phyloP scores from a whole-genome alignment of 53 echinoderm and acorn worm genomes.

The Astropecten irregularis region DNA sequence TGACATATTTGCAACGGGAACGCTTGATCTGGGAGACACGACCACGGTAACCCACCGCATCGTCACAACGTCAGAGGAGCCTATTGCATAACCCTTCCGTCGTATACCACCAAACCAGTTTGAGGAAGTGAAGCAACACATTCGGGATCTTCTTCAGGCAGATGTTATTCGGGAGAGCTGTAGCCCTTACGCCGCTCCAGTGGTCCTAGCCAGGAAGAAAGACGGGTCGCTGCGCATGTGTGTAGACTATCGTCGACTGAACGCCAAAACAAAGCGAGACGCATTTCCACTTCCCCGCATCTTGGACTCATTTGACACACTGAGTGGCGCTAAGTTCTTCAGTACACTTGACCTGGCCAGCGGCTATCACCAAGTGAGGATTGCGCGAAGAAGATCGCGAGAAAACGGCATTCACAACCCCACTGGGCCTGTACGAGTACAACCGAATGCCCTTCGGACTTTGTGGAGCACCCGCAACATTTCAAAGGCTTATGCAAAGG shows the following conservation, averaged over 20 bases:
- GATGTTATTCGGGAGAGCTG: slow-evolving; percentile 53
- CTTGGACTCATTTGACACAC: neutral
- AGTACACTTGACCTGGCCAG: too few species aligned
- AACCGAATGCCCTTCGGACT: neutral
- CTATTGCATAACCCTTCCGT: slow-evolving; percentile 38
- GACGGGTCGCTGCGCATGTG: slow-evolving; percentile 40
- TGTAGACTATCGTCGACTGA: slow-evolving; percentile 14
- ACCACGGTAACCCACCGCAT: neutral
- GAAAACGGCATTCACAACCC: slow-evolving; percentile 5
- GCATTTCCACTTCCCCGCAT: slow-evolving; percentile 20
- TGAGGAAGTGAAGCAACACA: slow-evolving; percentile 62
- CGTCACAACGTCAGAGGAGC: neutral
- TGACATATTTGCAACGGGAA: neutral
- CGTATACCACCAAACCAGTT: slow-evolving; percentile 58
- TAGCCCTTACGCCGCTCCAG: slow-evolving; percentile 57
- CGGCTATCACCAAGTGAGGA: slow-evolving; percentile 19
- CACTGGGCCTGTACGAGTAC: neutral
- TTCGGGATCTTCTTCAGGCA: slow-evolving; percentile 35
- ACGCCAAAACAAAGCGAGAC: slow-evolving; percentile 8
- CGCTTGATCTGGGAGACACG: neutral
- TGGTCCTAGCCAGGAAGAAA: slow-evolving; percentile 52
- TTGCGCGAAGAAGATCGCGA: neutral
- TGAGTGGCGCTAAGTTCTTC: neutral
- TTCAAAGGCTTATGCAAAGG: slow-evolving; percentile 18
- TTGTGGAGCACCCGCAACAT: slow-evolving; percentile 11